A percentile compares a stretch with the other conserved stretches of the same genome.
These are phyloP conservation scores for Trachelus stipa DNA, from an alignment of 2,888 invertebrate genomes.

Conservation along the genomic window DNA sequence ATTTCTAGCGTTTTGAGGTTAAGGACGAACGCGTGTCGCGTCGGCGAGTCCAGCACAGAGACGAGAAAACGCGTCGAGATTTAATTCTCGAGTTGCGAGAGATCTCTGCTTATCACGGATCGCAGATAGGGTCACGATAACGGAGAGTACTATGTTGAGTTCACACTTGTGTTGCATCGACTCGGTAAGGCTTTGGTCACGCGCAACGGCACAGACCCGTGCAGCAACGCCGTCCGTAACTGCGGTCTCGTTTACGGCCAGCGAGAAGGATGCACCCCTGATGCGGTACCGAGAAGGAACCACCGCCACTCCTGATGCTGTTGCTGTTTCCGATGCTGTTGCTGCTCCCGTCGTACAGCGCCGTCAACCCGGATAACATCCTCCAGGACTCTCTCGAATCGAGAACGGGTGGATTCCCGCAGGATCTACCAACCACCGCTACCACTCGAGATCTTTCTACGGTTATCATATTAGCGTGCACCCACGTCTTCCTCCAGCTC, in stretches of 20 bases:
- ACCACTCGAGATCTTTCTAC: neutral
- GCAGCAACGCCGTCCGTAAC: neutral
- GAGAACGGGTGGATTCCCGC: slow-evolving; percentile 2
- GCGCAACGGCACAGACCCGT: slow-evolving; percentile 30
- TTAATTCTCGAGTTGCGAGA: neutral
- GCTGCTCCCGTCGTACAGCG: slow-evolving; percentile 12
- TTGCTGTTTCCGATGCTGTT: slow-evolving; percentile 13
- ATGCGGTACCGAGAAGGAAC: slow-evolving; percentile 11
- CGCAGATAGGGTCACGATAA: neutral
- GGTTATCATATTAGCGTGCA: slow-evolving; percentile 5
- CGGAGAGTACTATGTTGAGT: slow-evolving; percentile 2
- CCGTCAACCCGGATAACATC: slow-evolving; percentile 1
- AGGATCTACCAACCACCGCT: slow-evolving; percentile 7
- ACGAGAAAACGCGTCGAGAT: neutral
- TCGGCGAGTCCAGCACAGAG: neutral
- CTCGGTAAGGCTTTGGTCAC: slow-evolving; percentile 46
- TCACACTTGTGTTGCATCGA: slow-evolving; percentile 31
- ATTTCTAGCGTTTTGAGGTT: neutral
- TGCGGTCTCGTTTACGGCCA: neutral
- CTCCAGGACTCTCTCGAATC: neutral
- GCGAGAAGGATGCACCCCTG: neutral
- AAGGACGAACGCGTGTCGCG: neutral
- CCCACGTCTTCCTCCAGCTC: neutral
- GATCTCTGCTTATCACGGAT: neutral
- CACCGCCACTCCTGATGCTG: slow-evolving; percentile 10